Evolutionary conservation across 2,113 vertebrate genomes (phyloP), one percentile per base, ranked within the genome.

Genomic region (Megaceryle maxima): DNA sequence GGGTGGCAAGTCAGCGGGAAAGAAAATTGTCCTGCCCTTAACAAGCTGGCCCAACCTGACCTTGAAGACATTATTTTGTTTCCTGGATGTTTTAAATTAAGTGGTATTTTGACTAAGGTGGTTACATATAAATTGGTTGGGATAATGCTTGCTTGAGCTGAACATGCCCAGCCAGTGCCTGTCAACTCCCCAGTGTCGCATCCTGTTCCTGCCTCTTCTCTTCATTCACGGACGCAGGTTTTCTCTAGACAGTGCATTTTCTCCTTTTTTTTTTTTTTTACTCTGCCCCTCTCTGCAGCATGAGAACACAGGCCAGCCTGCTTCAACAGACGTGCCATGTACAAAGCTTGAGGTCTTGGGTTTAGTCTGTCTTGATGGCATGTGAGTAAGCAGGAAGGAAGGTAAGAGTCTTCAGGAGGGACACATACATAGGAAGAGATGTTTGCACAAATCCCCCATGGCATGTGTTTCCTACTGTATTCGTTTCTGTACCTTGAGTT

Each of bases 1-100:
- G 93, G 76, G 77, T 88, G 68, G 64, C 69, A 90, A 96, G 92
- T 82, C 81, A 67, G 80, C 33, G 1, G 55, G 85, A 95, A 94
- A 57, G 77, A 64, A 78, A 90, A 84, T 80, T 77, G 74, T 78
- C 88, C 88, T 91, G 60, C 84, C 88, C 77, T 96, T 96, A 97
- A 91, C 74, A 81, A 87, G 75, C 64, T 87, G 83, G 66, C 83
- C 78, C 75, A 44, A 68, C 70, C 76, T 85, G 93, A 94, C 94
- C 96, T 89, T 88, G 85, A 84, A 87, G 83, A 59, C 31, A 46
- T 75, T 41, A 89, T 92, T 96, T 95, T 84, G 83, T 87, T 97
- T 96, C 82, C 76, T 63, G 43, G 35, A 69, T 92, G 74, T 92
- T 88, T 88, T 92, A 94, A 92, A 94, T 94, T 46, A 84, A 90